Conservation (phyloP, 2,888 invertebrate species). For the Plagiodera versicolora region DNA sequence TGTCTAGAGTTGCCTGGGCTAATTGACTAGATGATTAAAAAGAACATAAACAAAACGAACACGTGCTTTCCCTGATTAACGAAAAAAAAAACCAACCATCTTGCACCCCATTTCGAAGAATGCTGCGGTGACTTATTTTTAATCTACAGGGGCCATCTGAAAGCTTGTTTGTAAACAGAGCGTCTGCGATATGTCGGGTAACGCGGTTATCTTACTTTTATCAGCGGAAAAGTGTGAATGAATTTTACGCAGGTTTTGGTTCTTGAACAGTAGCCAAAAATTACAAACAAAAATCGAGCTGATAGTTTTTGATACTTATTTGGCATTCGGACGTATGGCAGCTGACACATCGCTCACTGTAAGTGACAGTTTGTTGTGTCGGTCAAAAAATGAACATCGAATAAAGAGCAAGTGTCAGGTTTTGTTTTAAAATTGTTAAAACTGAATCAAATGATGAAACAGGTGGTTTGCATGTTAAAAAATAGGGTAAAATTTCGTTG, state of each 20-base stretch:
- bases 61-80: background rate
- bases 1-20: background rate
- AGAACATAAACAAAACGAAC: background rate
- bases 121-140: constrained; percentile 24
- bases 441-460: too few species aligned
- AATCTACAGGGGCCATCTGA: constrained; percentile 17
- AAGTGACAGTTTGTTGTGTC: too few species aligned
- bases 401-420: too few species aligned
- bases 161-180: constrained; percentile 29
- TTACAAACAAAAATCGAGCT: too few species aligned
- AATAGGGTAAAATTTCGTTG: too few species aligned
- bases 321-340: too few species aligned
- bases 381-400: too few species aligned
- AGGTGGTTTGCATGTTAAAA: too few species aligned
- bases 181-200: constrained; percentile 25
- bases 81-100: background rate
- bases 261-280: too few species aligned
- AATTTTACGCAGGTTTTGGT: background rate
- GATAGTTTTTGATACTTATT: too few species aligned
- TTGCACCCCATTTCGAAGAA: constrained; percentile 18
- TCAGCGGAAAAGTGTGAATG: background rate
- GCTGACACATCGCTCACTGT: too few species aligned
- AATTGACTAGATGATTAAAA: background rate
- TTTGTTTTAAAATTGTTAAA: too few species aligned
- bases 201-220: constrained; percentile 9